These are phyloP conservation scores for Aspidoscelis tigris DNA, from an alignment of 2,113 vertebrate species.

Conservation along the genomic window DNA sequence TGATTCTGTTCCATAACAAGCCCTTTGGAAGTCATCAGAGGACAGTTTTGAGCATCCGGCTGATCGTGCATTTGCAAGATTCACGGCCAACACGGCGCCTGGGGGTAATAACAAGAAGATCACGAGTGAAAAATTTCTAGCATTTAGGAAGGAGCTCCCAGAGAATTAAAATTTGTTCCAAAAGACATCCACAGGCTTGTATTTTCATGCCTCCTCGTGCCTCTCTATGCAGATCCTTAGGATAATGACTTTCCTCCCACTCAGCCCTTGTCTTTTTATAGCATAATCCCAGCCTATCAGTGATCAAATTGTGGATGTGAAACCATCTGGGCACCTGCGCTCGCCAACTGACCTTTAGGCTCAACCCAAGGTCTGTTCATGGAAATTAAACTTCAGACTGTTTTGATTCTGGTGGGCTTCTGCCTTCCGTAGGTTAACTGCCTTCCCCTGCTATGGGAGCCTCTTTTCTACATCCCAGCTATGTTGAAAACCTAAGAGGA, in stretches of 20 bases:
- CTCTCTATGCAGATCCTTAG: neutral
- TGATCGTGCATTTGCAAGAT: neutral
- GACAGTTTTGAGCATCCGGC: neutral
- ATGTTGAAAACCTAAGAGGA: too few species aligned
- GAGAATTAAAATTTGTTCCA: neutral
- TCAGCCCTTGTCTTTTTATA: neutral
- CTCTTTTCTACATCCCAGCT: neutral
- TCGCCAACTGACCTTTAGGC: neutral
- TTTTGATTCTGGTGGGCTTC: neutral
- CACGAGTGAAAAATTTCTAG: neutral
- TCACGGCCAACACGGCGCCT: neutral
- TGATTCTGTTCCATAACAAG: neutral
- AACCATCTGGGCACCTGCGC: neutral
- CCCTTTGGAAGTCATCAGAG: neutral
- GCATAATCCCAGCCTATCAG: neutral
- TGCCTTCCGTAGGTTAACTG: neutral
- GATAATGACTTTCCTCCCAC: neutral
- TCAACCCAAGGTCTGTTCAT: neutral
- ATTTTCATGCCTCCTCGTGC: neutral
- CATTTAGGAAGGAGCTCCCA: too few species aligned
- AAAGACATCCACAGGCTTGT: neutral
- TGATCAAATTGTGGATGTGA: neutral
- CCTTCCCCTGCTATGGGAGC: neutral
- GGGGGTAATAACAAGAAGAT: neutral
- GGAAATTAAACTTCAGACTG: neutral